Percentiles rank a stretch among this genome's conserved stretches.
These are phyloP conservation scores for Himantopus leucocephalus DNA, from an alignment of 2,113 vertebrate genomes.

Conservation along the genomic window DNA sequence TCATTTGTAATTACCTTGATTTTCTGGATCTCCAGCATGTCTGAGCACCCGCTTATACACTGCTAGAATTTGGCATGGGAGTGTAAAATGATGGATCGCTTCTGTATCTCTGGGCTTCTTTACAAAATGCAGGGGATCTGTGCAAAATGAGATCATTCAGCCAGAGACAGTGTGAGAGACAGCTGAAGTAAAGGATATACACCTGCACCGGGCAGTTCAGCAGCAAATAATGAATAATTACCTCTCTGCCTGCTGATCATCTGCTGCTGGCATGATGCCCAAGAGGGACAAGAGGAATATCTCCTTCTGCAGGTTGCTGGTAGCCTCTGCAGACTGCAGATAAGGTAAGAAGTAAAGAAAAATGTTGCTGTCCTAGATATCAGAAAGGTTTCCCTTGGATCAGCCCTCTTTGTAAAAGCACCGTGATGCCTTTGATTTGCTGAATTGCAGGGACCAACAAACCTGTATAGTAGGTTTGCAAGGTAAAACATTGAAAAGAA, in stretches of 20 bases:
- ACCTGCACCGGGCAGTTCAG: conserved; percentile 1
- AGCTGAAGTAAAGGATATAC: neutral
- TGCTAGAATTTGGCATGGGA: conserved; percentile 9
- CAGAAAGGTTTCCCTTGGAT: neutral
- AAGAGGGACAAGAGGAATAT: neutral
- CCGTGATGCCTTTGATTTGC: neutral
- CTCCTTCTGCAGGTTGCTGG: neutral
- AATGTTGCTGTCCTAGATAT: neutral
- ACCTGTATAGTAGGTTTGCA: neutral
- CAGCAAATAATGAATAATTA: conserved; percentile 13
- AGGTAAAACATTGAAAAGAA: neutral
- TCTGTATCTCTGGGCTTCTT: neutral
- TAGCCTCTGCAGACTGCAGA: neutral
- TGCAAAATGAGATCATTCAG: conserved; percentile 43
- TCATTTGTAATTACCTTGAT: neutral
- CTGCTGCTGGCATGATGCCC: neutral
- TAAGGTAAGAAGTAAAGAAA: neutral
- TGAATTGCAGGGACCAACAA: neutral
- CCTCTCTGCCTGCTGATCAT: neutral
- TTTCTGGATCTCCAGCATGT: neutral
- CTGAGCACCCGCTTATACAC: neutral
- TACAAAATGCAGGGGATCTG: neutral
- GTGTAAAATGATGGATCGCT: conserved; percentile 29
- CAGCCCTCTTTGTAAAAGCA: neutral
- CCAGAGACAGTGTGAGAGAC: neutral